These are phyloP conservation scores for Parthenolecanium corni DNA, from an alignment of 2,888 invertebrate species.

Conservation along the genomic window DNA sequence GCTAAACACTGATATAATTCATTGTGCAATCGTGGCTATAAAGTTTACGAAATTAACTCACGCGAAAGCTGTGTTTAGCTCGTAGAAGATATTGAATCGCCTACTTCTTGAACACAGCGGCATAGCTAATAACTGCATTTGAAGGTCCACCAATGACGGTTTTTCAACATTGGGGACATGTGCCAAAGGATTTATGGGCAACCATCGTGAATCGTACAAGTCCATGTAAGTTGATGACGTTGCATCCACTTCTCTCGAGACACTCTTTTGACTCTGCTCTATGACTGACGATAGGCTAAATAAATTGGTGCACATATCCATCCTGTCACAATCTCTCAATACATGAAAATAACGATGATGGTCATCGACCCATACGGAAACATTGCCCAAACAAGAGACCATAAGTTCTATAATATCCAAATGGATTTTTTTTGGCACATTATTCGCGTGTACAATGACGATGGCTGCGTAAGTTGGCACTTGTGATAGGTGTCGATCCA, in stretches of 20 bases:
- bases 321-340: slow-evolving; percentile 30
- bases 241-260: background rate
- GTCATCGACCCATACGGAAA: slow-evolving; percentile 33
- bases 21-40: background rate
- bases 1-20: too few relatives aligned
- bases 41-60: background rate
- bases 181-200: slow-evolving; percentile 32
- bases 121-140: slow-evolving; percentile 33
- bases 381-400: slow-evolving; percentile 33
- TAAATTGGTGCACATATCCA: slow-evolving; percentile 32
- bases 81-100: slow-evolving; percentile 33
- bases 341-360: slow-evolving; percentile 30
- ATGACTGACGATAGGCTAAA: slow-evolving; percentile 33
- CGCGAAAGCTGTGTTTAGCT: slow-evolving; percentile 15
- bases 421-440: slow-evolving; percentile 13
- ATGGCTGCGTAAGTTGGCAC: slow-evolving; percentile 9
- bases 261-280: slow-evolving; percentile 31
- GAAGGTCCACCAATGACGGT: slow-evolving; percentile 30
- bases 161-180: slow-evolving; percentile 21
- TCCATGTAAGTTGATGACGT: slow-evolving; percentile 31
- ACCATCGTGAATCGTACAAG: slow-evolving; percentile 34
- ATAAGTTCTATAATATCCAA: slow-evolving; percentile 32
- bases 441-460: slow-evolving; percentile 29
- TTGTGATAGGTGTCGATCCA: slow-evolving; percentile 9
- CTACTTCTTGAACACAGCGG: slow-evolving; percentile 33